phyloP scores from a whole-genome alignment of 2,113 vertebrate species.

The Heterocephalus glaber region DNA sequence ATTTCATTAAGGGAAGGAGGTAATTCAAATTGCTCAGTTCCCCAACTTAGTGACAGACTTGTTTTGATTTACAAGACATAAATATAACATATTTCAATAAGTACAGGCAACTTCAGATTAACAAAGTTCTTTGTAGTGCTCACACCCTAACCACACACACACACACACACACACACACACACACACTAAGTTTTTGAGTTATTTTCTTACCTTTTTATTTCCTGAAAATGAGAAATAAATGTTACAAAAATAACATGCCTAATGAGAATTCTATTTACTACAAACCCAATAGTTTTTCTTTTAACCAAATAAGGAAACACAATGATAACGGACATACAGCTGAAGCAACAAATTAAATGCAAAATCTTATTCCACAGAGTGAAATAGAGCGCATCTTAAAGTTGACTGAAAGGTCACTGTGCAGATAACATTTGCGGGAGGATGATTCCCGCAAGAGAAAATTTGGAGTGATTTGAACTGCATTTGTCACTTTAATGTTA shows the following conservation, averaged over 20 bases:
- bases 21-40: neutral
- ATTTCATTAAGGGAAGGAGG: neutral
- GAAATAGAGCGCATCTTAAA: neutral
- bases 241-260: neutral
- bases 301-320: neutral
- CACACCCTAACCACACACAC: neutral
- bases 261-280: neutral
- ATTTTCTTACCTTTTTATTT: neutral
- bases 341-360: neutral
- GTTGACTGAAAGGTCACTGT: neutral
- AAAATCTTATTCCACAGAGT: neutral
- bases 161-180: neutral
- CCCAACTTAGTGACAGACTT: neutral
- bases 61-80: conserved; percentile 19
- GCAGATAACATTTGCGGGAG: neutral
- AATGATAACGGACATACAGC: neutral
- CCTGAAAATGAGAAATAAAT: neutral
- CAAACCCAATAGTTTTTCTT: neutral
- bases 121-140: neutral
- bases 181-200: neutral
- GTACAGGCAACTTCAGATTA: neutral
- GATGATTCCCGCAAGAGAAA: neutral
- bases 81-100: neutral
- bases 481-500: neutral
- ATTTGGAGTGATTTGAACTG: neutral